Evolutionary conservation across 2,113 vertebrate species (phyloP).

Genomic region (Cardinalis cardinalis): DNA sequence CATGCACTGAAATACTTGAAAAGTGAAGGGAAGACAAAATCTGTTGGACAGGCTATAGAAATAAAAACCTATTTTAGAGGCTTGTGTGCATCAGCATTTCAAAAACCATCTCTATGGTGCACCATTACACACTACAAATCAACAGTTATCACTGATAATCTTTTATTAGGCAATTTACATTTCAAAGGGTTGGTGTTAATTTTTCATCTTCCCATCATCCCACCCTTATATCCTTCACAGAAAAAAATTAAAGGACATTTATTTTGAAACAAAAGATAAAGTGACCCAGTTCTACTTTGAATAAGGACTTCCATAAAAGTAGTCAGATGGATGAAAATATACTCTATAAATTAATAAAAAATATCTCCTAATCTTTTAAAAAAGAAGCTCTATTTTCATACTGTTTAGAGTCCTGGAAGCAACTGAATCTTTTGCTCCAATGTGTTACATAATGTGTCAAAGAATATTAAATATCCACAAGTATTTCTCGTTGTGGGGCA

Average conservation of each 20-base stretch:
- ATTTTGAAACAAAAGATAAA: constrained; percentile 19
- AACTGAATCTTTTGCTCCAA: not conserved
- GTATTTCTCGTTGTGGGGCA: not conserved
- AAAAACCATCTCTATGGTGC: not conserved
- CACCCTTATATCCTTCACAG: not conserved
- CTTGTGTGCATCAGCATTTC: not conserved
- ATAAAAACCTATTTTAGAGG: not conserved
- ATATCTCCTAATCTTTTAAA: not conserved
- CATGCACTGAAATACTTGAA: not conserved
- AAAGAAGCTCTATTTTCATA: not conserved
- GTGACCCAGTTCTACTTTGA: not conserved
- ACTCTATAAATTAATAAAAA: not conserved
- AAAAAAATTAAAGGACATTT: not conserved
- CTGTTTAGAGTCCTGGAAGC: not conserved
- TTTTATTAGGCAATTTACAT: constrained; percentile 2
- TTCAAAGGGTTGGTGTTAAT: constrained; percentile 30
- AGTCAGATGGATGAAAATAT: not conserved
- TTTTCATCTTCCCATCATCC: not conserved
- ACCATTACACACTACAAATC: not conserved
- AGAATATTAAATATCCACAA: not conserved
- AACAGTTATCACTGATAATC: not conserved
- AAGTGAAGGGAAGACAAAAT: not conserved
- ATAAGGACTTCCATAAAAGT: not conserved
- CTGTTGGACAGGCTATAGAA: not conserved
- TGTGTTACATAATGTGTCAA: not conserved